Conservation (phyloP, 1,140 invertebrate species). For the Camponotus pennsylvanicus region DNA sequence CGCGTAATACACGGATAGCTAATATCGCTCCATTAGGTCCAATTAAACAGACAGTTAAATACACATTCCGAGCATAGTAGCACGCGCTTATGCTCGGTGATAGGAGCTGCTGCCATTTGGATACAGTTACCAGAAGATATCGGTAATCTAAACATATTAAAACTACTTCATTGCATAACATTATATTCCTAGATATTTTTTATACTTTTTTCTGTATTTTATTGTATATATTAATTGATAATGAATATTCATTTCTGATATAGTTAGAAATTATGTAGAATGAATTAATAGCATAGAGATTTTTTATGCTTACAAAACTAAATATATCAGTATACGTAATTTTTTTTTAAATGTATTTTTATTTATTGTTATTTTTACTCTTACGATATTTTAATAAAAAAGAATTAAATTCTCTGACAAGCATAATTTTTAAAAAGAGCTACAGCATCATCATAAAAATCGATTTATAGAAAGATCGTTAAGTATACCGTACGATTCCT, state of each 20-base stretch:
- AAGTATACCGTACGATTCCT: slow-evolving; percentile 34
- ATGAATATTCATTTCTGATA: background rate
- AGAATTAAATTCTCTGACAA: background rate
- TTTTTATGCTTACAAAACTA: background rate
- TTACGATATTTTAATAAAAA: background rate
- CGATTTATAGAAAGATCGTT: slow-evolving; percentile 41
- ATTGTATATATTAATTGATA: slow-evolving; percentile 13
- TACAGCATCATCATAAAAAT: background rate
- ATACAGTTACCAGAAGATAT: slow-evolving; percentile 27
- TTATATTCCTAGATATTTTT: background rate
- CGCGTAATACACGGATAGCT: slow-evolving; percentile 78
- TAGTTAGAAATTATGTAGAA: slow-evolving; percentile 3
- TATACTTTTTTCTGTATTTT: background rate
- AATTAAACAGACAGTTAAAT: slow-evolving; percentile 82
- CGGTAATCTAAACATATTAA: background rate
- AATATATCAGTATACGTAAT: background rate
- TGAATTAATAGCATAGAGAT: background rate
- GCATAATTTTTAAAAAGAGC: background rate
- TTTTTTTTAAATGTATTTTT: background rate
- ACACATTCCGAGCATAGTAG: slow-evolving; percentile 81
- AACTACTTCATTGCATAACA: background rate
- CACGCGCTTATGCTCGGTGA: slow-evolving; percentile 34
- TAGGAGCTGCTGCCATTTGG: background rate
- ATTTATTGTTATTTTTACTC: background rate
- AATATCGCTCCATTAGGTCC: slow-evolving; percentile 84